Evolutionary conservation across 2,113 vertebrate genomes (phyloP).

Genomic region (Chaetops frenatus): DNA sequence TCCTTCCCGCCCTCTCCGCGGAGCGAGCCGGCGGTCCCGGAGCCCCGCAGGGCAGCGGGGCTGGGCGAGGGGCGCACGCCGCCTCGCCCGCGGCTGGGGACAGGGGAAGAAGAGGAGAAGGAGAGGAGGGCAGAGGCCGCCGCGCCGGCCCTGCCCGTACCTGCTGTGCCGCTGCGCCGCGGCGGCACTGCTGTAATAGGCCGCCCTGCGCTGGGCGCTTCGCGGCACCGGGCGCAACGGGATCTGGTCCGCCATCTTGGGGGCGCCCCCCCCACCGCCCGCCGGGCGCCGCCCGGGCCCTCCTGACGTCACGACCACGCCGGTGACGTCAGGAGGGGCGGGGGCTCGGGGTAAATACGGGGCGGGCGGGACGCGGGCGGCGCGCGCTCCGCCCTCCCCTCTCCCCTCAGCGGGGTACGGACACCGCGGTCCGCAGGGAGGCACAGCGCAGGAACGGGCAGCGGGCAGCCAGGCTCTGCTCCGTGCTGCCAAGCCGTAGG

Average conservation of each 20-base stretch:
- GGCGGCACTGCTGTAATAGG: slow-evolving; percentile 64
- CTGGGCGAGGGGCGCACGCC: background rate
- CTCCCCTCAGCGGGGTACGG: rapidly evolving
- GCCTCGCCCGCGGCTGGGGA: background rate
- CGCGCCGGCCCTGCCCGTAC: slow-evolving; percentile 33
- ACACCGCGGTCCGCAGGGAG: rapidly evolving
- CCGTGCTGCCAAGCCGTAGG: rapidly evolving
- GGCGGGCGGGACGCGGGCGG: background rate
- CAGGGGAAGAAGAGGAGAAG: too few species aligned
- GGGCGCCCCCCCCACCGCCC: background rate
- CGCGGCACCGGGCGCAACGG: slow-evolving; percentile 69
- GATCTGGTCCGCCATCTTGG: slow-evolving; percentile 74
- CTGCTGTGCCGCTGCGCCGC: slow-evolving; percentile 67
- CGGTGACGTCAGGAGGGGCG: background rate
- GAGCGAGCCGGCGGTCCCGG: too few species aligned
- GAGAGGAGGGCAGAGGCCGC: background rate
- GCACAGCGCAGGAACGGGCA: rapidly evolving
- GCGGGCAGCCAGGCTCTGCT: rapidly evolving
- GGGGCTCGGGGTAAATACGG: background rate
- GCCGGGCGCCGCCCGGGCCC: background rate
- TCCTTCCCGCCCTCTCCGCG: background rate
- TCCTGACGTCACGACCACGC: background rate
- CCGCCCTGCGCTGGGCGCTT: slow-evolving; percentile 56
- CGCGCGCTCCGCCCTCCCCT: too few species aligned
- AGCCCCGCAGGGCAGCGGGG: background rate